A percentile compares a stretch with the other conserved stretches of the same genome.
These are phyloP conservation scores for Eueremaeus valkanovi DNA, from an alignment of 2,888 invertebrate species.

Conservation along the genomic window DNA sequence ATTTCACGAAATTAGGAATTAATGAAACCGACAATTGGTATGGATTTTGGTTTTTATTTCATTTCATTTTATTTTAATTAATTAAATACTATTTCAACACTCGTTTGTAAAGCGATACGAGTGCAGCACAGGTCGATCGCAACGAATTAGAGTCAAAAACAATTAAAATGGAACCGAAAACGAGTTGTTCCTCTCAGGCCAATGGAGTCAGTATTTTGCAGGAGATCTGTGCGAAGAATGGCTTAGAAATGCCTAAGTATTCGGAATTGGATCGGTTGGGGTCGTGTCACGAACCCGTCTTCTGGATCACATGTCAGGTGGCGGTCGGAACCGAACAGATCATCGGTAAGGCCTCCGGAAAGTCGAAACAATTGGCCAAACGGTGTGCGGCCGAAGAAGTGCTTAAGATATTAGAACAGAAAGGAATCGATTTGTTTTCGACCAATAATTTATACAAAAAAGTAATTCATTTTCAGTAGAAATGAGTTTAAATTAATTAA, in stretches of 20 bases:
- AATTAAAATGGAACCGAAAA: too few relatives aligned
- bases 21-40: not conserved
- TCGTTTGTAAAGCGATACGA: not conserved
- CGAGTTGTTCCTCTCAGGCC: too few relatives aligned
- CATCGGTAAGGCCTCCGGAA: not conserved
- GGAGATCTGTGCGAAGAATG: constrained; percentile 9
- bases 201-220: not conserved
- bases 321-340: not conserved
- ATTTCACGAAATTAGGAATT: not conserved
- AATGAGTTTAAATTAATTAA: not conserved
- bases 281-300: constrained; percentile 1
- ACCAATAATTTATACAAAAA: not conserved
- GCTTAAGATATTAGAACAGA: not conserved
- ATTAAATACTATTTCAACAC: not conserved
- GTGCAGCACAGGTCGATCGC: too few relatives aligned
- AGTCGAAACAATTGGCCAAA: constrained; percentile 21
- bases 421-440: not conserved
- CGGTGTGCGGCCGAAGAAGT: not conserved
- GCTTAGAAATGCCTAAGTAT: not conserved
- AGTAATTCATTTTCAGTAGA: not conserved
- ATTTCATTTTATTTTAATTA: not conserved
- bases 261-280: not conserved
- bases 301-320: constrained; percentile 5
- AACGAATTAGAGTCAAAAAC: too few relatives aligned
- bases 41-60: not conserved